Conservation (phyloP, 2,797 vertebrate species). For the Ptychadena robeensis region DNA sequence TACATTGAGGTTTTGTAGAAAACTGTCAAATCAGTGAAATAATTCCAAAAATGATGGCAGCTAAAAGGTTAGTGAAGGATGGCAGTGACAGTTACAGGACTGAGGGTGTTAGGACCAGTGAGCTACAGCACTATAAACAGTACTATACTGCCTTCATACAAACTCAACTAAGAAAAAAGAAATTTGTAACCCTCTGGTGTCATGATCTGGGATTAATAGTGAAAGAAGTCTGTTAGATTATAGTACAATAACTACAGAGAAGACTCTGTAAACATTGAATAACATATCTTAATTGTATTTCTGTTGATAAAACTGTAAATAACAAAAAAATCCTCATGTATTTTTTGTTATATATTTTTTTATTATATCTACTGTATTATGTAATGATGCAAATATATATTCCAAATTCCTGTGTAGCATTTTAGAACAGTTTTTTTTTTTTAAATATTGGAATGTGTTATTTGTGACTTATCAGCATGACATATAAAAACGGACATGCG, state of each 20-base stretch:
- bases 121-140: neutral
- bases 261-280: too few relatives aligned
- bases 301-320: too few relatives aligned
- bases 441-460: neutral
- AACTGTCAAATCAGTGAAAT: conserved; percentile 12
- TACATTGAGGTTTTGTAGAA: neutral
- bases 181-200: neutral
- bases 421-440: neutral
- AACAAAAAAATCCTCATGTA: too few relatives aligned
- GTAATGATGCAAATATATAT: too few relatives aligned
- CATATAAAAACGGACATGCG: too few relatives aligned
- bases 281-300: too few relatives aligned
- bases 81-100: neutral
- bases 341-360: too few relatives aligned
- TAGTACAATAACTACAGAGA: neutral
- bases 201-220: neutral
- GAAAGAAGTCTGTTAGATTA: neutral
- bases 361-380: too few relatives aligned
- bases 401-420: too few relatives aligned
- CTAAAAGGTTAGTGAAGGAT: neutral
- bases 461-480: too few relatives aligned
- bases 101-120: neutral
- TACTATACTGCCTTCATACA: neutral
- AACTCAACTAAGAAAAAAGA: neutral
- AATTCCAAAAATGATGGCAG: conserved; percentile 20